Conservation (phyloP, 2,888 invertebrate species). For the Colostygia pectinataria region DNA sequence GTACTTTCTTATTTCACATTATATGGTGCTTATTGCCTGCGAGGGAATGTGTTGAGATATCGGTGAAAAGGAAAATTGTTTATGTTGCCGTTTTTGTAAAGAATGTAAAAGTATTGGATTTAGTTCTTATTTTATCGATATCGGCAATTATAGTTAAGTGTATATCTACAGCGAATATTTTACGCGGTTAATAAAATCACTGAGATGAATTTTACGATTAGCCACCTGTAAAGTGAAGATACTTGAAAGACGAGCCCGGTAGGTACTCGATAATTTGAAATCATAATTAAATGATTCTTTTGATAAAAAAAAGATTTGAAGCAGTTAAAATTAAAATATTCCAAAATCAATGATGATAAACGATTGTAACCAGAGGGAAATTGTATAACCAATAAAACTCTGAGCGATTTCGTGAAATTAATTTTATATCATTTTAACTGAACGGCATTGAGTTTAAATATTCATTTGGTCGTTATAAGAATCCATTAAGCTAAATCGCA, state of each 20-base stretch:
- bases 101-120: slow-evolving; percentile 4
- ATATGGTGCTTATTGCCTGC: slow-evolving; percentile 28
- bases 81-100: slow-evolving; percentile 14
- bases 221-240: slow-evolving; percentile 13
- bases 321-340: slow-evolving; percentile 38
- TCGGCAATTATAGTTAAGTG: slow-evolving; percentile 15
- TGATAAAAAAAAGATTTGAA: slow-evolving; percentile 25
- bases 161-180: slow-evolving; percentile 13
- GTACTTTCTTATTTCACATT: slow-evolving; percentile 41
- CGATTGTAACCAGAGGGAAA: slow-evolving; percentile 41
- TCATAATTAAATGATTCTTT: slow-evolving; percentile 26
- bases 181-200: slow-evolving; percentile 18
- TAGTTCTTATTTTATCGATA: slow-evolving; percentile 17
- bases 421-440: slow-evolving; percentile 69
- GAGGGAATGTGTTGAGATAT: slow-evolving; percentile 30
- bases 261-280: slow-evolving; percentile 26
- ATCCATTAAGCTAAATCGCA: slow-evolving; percentile 66
- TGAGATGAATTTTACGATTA: slow-evolving; percentile 16
- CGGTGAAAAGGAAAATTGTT: slow-evolving; percentile 23
- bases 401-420: slow-evolving; percentile 46
- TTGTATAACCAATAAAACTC: slow-evolving; percentile 46
- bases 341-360: slow-evolving; percentile 42
- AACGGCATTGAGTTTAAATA: slow-evolving; percentile 62
- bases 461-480: slow-evolving; percentile 68
- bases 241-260: slow-evolving; percentile 5